phyloP scores from a whole-genome alignment of 2,113 vertebrate genomes.

The Nycticorax nycticorax region DNA sequence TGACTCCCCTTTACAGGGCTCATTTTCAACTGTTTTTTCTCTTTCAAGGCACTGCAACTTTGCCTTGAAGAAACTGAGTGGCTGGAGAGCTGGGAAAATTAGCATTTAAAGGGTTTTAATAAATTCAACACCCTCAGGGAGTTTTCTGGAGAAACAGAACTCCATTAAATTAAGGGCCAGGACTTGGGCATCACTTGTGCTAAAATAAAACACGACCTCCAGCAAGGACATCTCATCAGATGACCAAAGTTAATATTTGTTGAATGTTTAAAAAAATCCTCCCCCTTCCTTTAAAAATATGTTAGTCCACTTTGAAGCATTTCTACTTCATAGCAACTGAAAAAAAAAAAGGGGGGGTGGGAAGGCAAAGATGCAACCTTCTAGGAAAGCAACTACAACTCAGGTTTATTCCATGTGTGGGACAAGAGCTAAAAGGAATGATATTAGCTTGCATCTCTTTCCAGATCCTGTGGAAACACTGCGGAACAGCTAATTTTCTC shows the following conservation, averaged over 20 bases:
- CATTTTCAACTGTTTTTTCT: neutral
- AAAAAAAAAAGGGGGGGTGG: neutral
- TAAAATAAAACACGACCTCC: neutral
- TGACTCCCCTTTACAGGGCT: neutral
- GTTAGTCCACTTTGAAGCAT: neutral
- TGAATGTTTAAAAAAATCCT: neutral
- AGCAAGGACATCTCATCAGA: neutral
- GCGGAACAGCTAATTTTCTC: neutral
- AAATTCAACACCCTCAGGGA: neutral
- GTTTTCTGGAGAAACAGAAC: neutral
- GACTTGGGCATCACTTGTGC: neutral
- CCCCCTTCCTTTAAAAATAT: neutral
- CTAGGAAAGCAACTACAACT: neutral
- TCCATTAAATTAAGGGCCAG: neutral
- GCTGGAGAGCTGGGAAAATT: neutral
- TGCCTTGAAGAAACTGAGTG: neutral
- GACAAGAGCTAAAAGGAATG: neutral
- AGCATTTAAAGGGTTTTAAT: neutral
- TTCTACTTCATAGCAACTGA: neutral
- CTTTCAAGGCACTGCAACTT: neutral
- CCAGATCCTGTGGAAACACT: neutral
- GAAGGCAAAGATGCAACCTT: neutral
- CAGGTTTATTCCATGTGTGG: neutral
- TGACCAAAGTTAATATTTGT: neutral
- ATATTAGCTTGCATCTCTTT: neutral